phyloP scores from a whole-genome alignment of 2,888 invertebrate species.

The Stenoptilia bipunctidactyla region DNA sequence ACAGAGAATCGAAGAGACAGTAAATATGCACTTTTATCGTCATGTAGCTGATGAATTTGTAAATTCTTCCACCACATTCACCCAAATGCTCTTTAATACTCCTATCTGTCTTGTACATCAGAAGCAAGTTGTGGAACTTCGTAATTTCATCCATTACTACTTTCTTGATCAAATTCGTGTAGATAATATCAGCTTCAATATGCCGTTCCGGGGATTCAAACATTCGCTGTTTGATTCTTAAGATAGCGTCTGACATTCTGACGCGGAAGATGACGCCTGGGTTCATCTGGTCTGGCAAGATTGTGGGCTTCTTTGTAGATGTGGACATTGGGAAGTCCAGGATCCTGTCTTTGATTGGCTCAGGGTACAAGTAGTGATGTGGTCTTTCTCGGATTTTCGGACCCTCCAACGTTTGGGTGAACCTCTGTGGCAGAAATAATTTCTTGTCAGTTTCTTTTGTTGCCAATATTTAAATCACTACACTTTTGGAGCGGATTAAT shows the following conservation, averaged over 20 bases:
- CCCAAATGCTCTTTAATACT: slow-evolving; percentile 60
- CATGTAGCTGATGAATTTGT: slow-evolving; percentile 63
- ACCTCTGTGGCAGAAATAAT: slow-evolving; percentile 40
- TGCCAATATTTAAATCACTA: slow-evolving; percentile 2
- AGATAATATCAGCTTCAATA: slow-evolving; percentile 59
- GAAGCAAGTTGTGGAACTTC: slow-evolving; percentile 50
- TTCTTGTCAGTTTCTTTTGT: slow-evolving; percentile 11
- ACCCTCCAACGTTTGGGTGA: slow-evolving; percentile 31
- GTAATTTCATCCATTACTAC: slow-evolving; percentile 61
- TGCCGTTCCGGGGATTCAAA: slow-evolving; percentile 59
- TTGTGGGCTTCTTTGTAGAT: slow-evolving; percentile 41
- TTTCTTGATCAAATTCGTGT: slow-evolving; percentile 57
- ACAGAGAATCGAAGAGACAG: slow-evolving; percentile 54
- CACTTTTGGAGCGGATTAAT: slow-evolving; percentile 2
- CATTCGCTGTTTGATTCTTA: slow-evolving; percentile 57
- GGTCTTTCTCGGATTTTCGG: slow-evolving; percentile 52
- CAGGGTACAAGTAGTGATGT: slow-evolving; percentile 55
- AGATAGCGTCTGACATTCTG: slow-evolving; percentile 57
- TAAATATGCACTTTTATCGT: slow-evolving; percentile 61
- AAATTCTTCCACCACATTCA: slow-evolving; percentile 56
- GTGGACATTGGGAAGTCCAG: slow-evolving; percentile 41
- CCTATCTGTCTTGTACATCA: slow-evolving; percentile 60
- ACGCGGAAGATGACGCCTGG: slow-evolving; percentile 59
- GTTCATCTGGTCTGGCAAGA: slow-evolving; percentile 58
- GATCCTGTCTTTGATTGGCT: slow-evolving; percentile 50